Evolutionary conservation across 2,113 vertebrate genomes (phyloP).

Genomic region (Corythornis cristatus): DNA sequence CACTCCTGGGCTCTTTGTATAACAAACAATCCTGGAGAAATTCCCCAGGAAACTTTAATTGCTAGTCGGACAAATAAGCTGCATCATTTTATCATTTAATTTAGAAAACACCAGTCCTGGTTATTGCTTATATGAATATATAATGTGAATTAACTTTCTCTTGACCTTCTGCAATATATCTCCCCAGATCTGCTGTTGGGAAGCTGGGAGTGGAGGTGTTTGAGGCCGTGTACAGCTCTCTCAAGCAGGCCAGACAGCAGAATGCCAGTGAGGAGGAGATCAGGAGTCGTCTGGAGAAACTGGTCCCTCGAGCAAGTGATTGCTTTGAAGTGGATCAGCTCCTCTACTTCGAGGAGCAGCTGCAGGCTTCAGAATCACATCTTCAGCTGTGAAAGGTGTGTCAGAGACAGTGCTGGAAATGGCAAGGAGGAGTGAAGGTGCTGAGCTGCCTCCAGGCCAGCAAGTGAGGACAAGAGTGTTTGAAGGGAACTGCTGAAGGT

Average conservation of each 20-base stretch:
- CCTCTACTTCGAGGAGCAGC: constrained; percentile 83
- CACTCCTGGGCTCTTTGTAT: neutral
- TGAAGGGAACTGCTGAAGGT: neutral
- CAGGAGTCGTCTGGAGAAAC: constrained; percentile 51
- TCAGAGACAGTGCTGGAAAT: neutral
- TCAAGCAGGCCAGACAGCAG: constrained; percentile 72
- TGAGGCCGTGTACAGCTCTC: constrained; percentile 76
- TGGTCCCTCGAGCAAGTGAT: constrained; percentile 70
- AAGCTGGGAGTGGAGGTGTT: constrained; percentile 78
- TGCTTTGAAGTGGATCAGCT: constrained; percentile 86
- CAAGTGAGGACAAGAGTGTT: neutral
- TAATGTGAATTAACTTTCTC: neutral
- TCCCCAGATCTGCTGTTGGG: constrained; percentile 73
- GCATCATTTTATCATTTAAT: neutral
- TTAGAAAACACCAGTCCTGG: neutral
- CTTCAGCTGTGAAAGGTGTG: neutral
- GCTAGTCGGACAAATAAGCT: neutral
- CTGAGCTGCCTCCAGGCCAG: neutral
- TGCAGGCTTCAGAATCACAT: constrained; percentile 18
- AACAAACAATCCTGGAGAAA: neutral
- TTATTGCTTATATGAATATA: neutral
- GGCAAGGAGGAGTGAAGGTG: neutral
- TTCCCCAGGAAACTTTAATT: neutral
- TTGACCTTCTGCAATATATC: neutral
- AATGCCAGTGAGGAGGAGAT: constrained; percentile 70